Conservation (phyloP, 1,140 invertebrate species). For the Macrotrachela quadricornifera region DNA sequence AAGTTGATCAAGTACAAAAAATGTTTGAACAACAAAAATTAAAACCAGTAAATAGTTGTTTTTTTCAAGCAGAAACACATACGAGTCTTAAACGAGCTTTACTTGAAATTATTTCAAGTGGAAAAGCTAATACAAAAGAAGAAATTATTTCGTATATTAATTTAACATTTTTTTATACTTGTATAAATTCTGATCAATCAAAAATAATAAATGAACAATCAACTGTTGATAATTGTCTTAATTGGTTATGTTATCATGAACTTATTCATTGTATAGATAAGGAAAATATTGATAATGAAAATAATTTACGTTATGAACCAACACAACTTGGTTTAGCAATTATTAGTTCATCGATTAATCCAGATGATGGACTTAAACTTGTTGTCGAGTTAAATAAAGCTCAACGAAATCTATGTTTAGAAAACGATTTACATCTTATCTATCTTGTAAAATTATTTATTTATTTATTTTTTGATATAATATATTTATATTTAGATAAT, state of each 20-base stretch:
- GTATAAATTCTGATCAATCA: background rate
- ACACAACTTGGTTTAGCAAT: constrained; percentile 73
- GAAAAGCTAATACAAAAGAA: constrained; percentile 45
- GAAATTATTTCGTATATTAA: constrained; percentile 52
- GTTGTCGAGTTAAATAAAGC: constrained; percentile 76
- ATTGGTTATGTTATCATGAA: constrained; percentile 14
- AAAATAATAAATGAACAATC: background rate
- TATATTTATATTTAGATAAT: background rate
- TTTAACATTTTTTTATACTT: background rate
- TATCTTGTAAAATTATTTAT: constrained; percentile 45
- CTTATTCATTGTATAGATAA: constrained; percentile 11
- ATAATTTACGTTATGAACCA: constrained; percentile 38
- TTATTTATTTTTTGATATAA: background rate
- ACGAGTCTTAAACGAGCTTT: constrained; percentile 40
- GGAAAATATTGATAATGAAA: background rate
- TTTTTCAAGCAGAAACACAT: constrained; percentile 33
- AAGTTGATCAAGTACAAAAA: constrained; percentile 39
- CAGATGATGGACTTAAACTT: constrained; percentile 63
- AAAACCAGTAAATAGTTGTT: constrained; percentile 29
- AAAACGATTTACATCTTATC: constrained; percentile 78
- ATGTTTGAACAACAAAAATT: constrained; percentile 56
- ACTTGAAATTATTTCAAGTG: constrained; percentile 57
- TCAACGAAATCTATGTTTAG: constrained; percentile 64
- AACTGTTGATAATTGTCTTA: constrained; percentile 11
- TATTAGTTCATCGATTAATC: constrained; percentile 68